Evolutionary conservation across 64 coral and sea anemone genomes (phyloP).

Genomic region (Actinia equina): DNA sequence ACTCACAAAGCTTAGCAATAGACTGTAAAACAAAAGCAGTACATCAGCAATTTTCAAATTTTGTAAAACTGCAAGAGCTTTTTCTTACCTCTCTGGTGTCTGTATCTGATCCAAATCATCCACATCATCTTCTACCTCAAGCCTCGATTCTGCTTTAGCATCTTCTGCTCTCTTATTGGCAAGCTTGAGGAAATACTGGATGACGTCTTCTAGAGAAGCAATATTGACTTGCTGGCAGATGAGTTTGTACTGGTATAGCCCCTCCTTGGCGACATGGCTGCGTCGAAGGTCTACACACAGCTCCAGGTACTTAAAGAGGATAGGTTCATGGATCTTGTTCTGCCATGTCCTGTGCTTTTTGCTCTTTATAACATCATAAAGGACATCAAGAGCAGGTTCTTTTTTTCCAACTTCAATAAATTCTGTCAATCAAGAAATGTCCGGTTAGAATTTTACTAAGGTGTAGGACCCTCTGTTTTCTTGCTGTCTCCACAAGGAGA

Average conservation of each 20-base stretch:
- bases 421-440: constrained; percentile 43
- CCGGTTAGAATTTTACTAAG: background rate
- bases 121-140: constrained; percentile 59
- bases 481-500: no score
- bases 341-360: constrained; percentile 97
- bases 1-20: constrained; percentile 95
- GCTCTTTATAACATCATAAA: constrained; percentile 98
- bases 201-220: constrained; percentile 89
- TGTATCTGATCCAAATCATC: constrained; percentile 96
- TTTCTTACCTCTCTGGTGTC: constrained; percentile 84
- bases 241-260: constrained; percentile 96
- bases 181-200: constrained; percentile 90
- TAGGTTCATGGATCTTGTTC: constrained; percentile 94
- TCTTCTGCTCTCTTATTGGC: constrained; percentile 74
- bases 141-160: constrained; percentile 65
- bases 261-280: constrained; percentile 95
- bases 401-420: constrained; percentile 98
- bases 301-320: constrained; percentile 92
- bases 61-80: background rate
- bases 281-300: constrained; percentile 89
- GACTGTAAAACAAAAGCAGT: constrained; percentile 37
- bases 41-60: background rate
- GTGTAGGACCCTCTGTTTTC: no score
- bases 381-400: constrained; percentile 81
- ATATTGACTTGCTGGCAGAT: constrained; percentile 99